Percentiles rank a stretch among this genome's conserved stretches.
These are phyloP conservation scores for Semotilus atromaculatus DNA, from an alignment of 2,797 vertebrate genomes.

Conservation along the genomic window DNA sequence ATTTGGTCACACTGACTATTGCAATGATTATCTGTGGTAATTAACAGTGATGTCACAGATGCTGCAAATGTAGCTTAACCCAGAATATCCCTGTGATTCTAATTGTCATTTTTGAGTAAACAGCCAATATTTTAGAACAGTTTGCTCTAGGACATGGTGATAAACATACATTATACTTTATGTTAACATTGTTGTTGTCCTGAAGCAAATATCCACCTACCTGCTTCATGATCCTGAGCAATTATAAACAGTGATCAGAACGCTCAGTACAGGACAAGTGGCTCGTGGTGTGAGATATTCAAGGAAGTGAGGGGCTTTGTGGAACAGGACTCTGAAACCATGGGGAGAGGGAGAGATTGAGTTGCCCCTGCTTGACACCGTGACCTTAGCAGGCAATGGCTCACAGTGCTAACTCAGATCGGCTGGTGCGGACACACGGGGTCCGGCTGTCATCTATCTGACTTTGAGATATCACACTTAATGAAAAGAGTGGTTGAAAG, in stretches of 20 bases:
- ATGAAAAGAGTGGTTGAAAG: neutral
- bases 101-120: neutral
- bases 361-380: neutral
- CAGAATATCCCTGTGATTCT: neutral
- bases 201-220: neutral
- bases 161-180: neutral
- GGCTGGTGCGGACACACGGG: neutral
- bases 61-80: constrained; percentile 1
- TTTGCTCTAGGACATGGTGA: constrained; percentile 26
- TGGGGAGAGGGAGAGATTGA: neutral
- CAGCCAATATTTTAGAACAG: neutral
- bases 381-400: neutral
- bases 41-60: neutral
- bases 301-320: neutral
- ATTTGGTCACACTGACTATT: neutral
- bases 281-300: constrained; percentile 3
- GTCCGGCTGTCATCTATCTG: constrained; percentile 15
- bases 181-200: neutral
- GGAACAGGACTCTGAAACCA: constrained; percentile 19
- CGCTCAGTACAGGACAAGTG: constrained; percentile 4
- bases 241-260: neutral
- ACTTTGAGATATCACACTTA: neutral
- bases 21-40: neutral
- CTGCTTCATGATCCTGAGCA: neutral
- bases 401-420: neutral